phyloP scores from a whole-genome alignment of 2,113 vertebrate genomes.

The Catharus minimus region DNA sequence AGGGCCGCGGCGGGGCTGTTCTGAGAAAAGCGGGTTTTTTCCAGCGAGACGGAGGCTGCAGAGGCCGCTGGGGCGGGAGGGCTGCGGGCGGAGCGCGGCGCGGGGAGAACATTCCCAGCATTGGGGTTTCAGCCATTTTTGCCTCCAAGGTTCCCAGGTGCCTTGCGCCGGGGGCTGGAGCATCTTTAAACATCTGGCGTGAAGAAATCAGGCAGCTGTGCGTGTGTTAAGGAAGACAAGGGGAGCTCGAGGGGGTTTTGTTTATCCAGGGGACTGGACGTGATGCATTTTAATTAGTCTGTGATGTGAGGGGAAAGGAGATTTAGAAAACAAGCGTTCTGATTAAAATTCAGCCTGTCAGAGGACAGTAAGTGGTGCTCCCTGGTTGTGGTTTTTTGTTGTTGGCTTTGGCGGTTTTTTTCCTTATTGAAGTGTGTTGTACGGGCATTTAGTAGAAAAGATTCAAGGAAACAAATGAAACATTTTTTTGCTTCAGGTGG shows the following conservation, averaged over 20 bases:
- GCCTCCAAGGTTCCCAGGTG: background rate
- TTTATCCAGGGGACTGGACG: background rate
- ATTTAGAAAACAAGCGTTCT: background rate
- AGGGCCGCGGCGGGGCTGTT: rapidly evolving
- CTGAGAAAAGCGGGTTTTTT: rapidly evolving
- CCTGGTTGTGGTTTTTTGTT: background rate
- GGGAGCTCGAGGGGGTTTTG: background rate
- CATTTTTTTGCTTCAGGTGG: too few relatives aligned
- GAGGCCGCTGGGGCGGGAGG: background rate
- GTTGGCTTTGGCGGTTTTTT: background rate
- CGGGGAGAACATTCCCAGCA: rapidly evolving
- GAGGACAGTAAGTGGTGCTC: background rate
- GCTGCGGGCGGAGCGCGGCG: background rate
- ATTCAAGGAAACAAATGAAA: background rate
- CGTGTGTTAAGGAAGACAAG: background rate
- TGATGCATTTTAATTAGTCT: background rate
- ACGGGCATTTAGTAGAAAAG: background rate
- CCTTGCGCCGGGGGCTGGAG: background rate
- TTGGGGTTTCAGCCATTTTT: background rate
- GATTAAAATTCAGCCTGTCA: background rate
- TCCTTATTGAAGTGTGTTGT: background rate
- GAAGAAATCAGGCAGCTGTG: background rate
- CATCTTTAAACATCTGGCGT: background rate
- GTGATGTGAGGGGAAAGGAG: background rate
- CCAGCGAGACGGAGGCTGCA: rapidly evolving